A percentile compares a stretch with the other conserved stretches of the same genome.
These are phyloP conservation scores for Heliocidaris tuberculata DNA, from an alignment of 35 echinoderm and acorn worm species.

Conservation along the genomic window DNA sequence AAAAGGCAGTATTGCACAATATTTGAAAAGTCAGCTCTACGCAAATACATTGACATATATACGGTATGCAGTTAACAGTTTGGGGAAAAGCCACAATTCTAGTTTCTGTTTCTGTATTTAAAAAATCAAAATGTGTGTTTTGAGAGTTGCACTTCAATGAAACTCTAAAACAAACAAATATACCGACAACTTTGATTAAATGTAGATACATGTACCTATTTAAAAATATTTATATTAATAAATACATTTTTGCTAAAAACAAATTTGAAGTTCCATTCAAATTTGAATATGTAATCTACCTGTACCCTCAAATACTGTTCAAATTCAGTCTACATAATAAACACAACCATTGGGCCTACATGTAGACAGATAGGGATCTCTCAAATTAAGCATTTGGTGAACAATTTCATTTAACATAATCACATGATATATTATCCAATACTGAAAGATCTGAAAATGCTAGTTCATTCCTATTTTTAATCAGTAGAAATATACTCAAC, in stretches of 20 bases:
- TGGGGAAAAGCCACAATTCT: background rate
- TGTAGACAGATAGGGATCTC: background rate
- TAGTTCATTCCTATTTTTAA: background rate
- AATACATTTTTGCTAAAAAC: background rate
- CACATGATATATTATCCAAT: background rate
- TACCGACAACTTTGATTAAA: background rate
- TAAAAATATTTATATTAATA: background rate
- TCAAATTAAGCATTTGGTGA: background rate
- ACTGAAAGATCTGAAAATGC: background rate
- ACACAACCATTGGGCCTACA: background rate
- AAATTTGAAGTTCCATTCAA: background rate
- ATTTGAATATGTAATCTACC: background rate
- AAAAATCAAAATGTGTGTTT: background rate
- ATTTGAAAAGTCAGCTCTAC: constrained; percentile 12
- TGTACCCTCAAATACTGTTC: background rate
- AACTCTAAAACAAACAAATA: background rate
- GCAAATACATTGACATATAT: background rate
- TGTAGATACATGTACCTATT: background rate
- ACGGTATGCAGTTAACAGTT: background rate
- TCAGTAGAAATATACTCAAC: background rate
- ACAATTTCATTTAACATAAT: background rate
- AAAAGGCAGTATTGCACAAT: constrained; percentile 30
- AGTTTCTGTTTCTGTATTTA: background rate
- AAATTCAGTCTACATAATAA: background rate
- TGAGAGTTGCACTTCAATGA: background rate